phyloP scores from a whole-genome alignment of 2,797 vertebrate genomes.

The Poeciliopsis presidionis region DNA sequence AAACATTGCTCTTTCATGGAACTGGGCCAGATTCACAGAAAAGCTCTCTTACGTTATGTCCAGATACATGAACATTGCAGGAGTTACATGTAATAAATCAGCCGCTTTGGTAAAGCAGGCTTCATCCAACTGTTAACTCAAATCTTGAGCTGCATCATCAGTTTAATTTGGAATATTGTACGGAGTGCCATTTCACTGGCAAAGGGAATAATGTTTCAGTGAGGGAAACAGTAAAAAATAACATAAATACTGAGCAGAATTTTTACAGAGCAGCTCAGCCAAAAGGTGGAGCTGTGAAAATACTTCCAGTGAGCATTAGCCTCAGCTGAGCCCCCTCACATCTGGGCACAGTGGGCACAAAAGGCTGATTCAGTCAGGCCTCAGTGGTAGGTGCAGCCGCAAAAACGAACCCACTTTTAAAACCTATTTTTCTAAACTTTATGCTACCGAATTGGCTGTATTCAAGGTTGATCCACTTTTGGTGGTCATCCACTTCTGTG shows the following conservation, averaged over 20 bases:
- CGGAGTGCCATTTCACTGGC: constrained; percentile 36
- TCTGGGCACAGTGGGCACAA: constrained; percentile 77
- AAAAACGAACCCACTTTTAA: constrained; percentile 62
- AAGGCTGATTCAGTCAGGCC: constrained; percentile 77
- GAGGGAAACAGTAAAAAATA: constrained; percentile 72
- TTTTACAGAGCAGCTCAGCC: constrained; percentile 67
- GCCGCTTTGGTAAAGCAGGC: constrained; percentile 45
- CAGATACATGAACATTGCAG: constrained; percentile 20
- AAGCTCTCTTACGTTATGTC: constrained; percentile 46
- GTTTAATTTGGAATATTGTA: constrained; percentile 32
- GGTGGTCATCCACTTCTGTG: constrained; percentile 42
- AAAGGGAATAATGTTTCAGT: constrained; percentile 63
- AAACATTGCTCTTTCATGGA: constrained; percentile 46
- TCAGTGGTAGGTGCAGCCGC: constrained; percentile 71
- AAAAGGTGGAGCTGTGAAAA: constrained; percentile 70
- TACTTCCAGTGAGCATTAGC: constrained; percentile 57
- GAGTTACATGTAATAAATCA: constrained; percentile 32
- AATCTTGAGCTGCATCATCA: constrained; percentile 30
- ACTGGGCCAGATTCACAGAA: constrained; percentile 31
- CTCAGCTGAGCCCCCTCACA: constrained; percentile 66
- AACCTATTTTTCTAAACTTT: constrained; percentile 67
- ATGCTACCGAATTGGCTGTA: constrained; percentile 36
- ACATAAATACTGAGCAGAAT: constrained; percentile 70
- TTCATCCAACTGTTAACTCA: constrained; percentile 15
- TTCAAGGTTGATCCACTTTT: constrained; percentile 40